phyloP scores from a whole-genome alignment of 2,888 invertebrate genomes.

The Scrobipalpa costella region DNA sequence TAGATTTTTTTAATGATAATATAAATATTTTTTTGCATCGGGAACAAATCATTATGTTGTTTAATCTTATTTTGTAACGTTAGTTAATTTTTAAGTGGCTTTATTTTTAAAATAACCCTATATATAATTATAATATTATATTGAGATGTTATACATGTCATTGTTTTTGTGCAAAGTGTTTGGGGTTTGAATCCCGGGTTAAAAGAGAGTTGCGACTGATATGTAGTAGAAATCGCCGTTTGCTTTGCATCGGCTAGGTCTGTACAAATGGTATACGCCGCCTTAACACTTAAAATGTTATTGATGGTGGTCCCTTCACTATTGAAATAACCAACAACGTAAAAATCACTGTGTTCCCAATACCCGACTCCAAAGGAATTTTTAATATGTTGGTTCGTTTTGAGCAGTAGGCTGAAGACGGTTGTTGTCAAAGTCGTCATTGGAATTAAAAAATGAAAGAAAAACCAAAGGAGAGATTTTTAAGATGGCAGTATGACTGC shows the following conservation, averaged over 20 bases:
- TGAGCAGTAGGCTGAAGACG: slow-evolving; percentile 36
- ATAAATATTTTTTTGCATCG: slow-evolving; percentile 72
- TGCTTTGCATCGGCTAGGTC: slow-evolving; percentile 63
- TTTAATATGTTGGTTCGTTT: slow-evolving; percentile 46
- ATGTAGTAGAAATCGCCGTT: slow-evolving; percentile 70
- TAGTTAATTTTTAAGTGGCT: slow-evolving; percentile 80
- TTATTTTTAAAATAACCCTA: slow-evolving; percentile 73
- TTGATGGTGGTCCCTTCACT: slow-evolving; percentile 60
- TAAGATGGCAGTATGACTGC: slow-evolving; percentile 38
- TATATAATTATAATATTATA: slow-evolving; percentile 73
- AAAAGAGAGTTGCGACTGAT: slow-evolving; percentile 78
- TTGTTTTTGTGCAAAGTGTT: slow-evolving; percentile 78
- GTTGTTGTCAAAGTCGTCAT: slow-evolving; percentile 39
- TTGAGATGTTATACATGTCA: slow-evolving; percentile 79
- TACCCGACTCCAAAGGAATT: slow-evolving; percentile 27
- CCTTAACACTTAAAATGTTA: slow-evolving; percentile 77
- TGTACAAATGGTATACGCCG: slow-evolving; percentile 80
- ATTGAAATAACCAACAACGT: slow-evolving; percentile 44
- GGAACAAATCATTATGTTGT: slow-evolving; percentile 81
- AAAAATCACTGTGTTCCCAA: slow-evolving; percentile 20
- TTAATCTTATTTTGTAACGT: slow-evolving; percentile 81
- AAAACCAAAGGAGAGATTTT: slow-evolving; percentile 34
- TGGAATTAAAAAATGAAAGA: slow-evolving; percentile 33
- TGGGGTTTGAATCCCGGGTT: slow-evolving; percentile 67
- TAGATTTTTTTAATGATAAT: slow-evolving; percentile 71